Evolutionary conservation across 2,113 vertebrate genomes (phyloP).

Genomic region (Pachycephala philippinensis): DNA sequence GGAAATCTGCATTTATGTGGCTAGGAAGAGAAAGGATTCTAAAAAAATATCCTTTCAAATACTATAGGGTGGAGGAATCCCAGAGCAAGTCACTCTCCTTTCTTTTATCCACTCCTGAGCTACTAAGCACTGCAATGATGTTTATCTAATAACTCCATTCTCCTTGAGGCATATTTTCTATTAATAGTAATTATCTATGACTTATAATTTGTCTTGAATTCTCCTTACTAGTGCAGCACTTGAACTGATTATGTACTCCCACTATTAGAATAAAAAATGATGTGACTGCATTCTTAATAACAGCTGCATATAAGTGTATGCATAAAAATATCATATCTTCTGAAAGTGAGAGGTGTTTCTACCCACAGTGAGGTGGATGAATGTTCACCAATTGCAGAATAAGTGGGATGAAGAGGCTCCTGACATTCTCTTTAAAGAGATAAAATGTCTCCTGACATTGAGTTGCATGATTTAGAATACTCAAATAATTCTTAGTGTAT

Average conservation of each 20-base stretch:
- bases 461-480: conserved; percentile 4
- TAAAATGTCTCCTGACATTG: background rate
- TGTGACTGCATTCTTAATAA: conserved; percentile 66
- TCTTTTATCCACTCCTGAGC: background rate
- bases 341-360: conserved; percentile 61
- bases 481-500: background rate
- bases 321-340: conserved; percentile 55
- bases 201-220: conserved; percentile 70
- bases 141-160: conserved; percentile 63
- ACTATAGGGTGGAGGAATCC: conserved; percentile 17
- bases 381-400: conserved; percentile 20
- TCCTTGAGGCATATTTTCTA: conserved; percentile 69
- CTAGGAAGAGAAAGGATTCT: background rate
- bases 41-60: background rate
- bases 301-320: conserved; percentile 63
- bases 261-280: conserved; percentile 67
- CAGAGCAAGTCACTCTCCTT: conserved; percentile 12
- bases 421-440: conserved; percentile 16
- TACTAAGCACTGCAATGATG: conserved; percentile 33
- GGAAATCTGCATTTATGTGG: background rate
- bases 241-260: conserved; percentile 67
- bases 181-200: conserved; percentile 71
- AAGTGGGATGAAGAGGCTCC: conserved; percentile 45
- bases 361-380: conserved; percentile 29
- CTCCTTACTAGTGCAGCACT: conserved; percentile 50